phyloP scores from a whole-genome alignment of 2,113 vertebrate species.

The Ia io region DNA sequence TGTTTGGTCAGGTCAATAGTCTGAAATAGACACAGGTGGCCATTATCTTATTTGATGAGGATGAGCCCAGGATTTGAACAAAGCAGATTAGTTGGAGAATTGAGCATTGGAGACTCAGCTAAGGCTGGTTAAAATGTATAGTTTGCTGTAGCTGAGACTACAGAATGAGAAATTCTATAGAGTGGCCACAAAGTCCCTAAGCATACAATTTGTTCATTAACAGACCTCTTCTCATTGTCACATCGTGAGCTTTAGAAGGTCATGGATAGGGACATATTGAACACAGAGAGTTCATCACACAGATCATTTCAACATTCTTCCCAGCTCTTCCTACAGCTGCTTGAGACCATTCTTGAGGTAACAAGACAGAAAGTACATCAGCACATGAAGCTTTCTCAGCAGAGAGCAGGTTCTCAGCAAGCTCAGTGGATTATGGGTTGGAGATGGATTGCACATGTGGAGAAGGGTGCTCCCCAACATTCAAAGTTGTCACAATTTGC shows the following conservation, averaged over 20 bases:
- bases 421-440: no score
- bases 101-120: not conserved
- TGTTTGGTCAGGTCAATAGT: not conserved
- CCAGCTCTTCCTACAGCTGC: not conserved
- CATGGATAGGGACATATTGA: fast-evolving
- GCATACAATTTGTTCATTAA: not conserved
- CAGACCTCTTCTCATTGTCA: not conserved
- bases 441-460: not conserved
- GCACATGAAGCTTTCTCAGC: not conserved
- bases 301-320: not conserved
- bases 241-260: not conserved
- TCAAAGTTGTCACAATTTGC: not conserved
- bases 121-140: not conserved
- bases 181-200: no score
- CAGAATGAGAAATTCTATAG: not conserved
- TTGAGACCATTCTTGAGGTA: not conserved
- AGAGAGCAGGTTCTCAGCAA: not conserved
- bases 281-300: not conserved
- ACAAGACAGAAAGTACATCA: not conserved
- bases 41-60: not conserved
- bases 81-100: not conserved
- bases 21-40: not conserved
- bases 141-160: not conserved
- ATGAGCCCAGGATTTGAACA: not conserved
- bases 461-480: not conserved